Conservation (phyloP, 1,140 invertebrate genomes). For the Cepaea nemoralis region DNA sequence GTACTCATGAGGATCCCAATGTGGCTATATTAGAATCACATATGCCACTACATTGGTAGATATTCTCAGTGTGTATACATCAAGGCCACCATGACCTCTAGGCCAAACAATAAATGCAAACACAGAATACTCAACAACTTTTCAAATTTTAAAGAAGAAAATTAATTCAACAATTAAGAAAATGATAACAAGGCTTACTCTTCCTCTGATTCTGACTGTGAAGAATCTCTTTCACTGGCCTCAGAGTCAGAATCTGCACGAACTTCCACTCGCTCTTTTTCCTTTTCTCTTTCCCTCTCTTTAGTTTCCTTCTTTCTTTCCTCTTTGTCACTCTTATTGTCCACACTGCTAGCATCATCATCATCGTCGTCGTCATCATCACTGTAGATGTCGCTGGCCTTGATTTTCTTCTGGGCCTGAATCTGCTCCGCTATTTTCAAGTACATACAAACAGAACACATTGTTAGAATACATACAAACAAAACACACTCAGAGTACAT, state of each 20-base stretch:
- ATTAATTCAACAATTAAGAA: background rate
- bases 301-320: constrained; percentile 48
- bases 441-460: constrained; percentile 14
- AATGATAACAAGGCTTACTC: constrained; percentile 51
- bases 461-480: background rate
- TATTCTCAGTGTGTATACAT: too few species aligned
- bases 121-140: too few species aligned
- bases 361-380: constrained; percentile 86
- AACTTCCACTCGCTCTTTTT: constrained; percentile 46
- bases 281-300: constrained; percentile 43
- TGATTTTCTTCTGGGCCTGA: constrained; percentile 77
- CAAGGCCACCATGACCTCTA: too few species aligned
- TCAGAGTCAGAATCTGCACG: constrained; percentile 60
- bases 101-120: too few species aligned
- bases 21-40: too few species aligned
- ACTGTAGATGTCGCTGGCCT: constrained; percentile 95
- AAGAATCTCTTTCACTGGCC: constrained; percentile 58
- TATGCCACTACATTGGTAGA: too few species aligned
- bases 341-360: constrained; percentile 65
- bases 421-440: constrained; percentile 42
- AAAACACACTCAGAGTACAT: too few species aligned
- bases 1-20: too few species aligned
- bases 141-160: too few species aligned
- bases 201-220: constrained; percentile 59
- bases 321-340: constrained; percentile 52